phyloP scores from a whole-genome alignment of 2,888 invertebrate species.

The Acanthosepion lycidas region DNA sequence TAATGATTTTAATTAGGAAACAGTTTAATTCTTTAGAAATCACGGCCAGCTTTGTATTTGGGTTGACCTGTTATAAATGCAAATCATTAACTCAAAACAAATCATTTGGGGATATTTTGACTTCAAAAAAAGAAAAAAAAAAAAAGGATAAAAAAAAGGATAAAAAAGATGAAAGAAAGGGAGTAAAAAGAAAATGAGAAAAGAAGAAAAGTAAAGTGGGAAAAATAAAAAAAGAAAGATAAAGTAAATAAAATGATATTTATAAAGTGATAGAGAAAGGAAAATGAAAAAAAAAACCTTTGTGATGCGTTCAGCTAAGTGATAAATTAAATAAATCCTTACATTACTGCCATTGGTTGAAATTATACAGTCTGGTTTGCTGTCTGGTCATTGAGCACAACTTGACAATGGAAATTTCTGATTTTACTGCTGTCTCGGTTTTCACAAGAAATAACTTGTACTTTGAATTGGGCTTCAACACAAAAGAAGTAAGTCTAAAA shows the following conservation, averaged over 20 bases:
- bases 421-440: conserved; percentile 1
- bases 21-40: no score
- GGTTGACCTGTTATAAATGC: no score
- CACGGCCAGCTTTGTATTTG: no score
- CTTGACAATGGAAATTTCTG: not conserved
- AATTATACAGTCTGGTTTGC: not conserved
- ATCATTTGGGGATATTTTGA: no score
- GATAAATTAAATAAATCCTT: conserved; percentile 2
- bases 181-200: no score
- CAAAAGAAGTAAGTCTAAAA: not conserved
- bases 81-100: no score
- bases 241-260: no score
- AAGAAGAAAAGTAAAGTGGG: not conserved
- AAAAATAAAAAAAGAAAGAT: not conserved
- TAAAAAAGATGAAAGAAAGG: no score
- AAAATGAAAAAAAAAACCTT: not conserved
- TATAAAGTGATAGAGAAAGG: no score
- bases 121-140: no score
- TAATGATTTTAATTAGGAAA: no score
- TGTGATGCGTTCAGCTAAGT: not conserved
- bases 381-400: not conserved
- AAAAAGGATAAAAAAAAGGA: no score
- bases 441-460: not conserved
- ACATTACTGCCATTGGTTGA: not conserved
- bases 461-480: not conserved